Conservation (phyloP, 2,113 vertebrate genomes). For the Xenopus laevis region DNA sequence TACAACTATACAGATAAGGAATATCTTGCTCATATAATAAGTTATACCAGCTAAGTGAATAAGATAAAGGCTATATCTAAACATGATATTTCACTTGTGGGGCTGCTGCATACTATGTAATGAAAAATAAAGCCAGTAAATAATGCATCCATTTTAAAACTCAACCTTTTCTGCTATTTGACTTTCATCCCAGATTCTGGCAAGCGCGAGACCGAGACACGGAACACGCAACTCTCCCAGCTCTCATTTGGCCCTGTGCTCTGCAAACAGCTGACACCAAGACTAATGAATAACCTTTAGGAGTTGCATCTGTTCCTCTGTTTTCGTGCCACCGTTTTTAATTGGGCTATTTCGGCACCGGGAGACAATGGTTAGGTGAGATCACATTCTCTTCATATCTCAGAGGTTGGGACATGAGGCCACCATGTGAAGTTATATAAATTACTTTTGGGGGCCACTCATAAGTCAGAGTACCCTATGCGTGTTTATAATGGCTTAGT, state of each 20-base stretch:
- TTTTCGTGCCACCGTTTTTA: constrained; percentile 84
- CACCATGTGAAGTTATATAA: constrained; percentile 52
- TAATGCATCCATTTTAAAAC: constrained; percentile 36
- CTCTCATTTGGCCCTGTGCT: constrained; percentile 78
- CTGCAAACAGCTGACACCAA: constrained; percentile 80
- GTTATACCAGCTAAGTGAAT: too few relatives aligned
- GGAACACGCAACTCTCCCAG: constrained; percentile 73
- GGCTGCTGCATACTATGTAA: too few relatives aligned
- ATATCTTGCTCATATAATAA: too few relatives aligned
- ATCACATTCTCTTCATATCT: constrained; percentile 84
- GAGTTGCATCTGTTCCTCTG: constrained; percentile 79
- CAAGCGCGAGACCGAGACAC: too few relatives aligned
- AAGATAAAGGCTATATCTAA: too few relatives aligned
- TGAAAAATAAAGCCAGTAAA: not conserved
- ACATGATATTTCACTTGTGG: too few relatives aligned
- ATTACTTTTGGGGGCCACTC: constrained; percentile 32
- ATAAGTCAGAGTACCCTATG: constrained; percentile 5
- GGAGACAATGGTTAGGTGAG: constrained; percentile 84
- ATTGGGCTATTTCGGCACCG: constrained; percentile 88
- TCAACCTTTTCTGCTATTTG: constrained; percentile 58
- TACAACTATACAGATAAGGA: too few relatives aligned
- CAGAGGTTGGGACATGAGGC: constrained; percentile 77
- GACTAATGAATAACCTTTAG: constrained; percentile 86
- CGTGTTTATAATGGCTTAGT: not conserved
- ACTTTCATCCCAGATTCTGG: constrained; percentile 69